A percentile compares a stretch with the other conserved stretches of the same genome.
phyloP scores from a whole-genome alignment of 30 jellyfish, hydroid and myxozoan species.

The Turritopsis rubra region DNA sequence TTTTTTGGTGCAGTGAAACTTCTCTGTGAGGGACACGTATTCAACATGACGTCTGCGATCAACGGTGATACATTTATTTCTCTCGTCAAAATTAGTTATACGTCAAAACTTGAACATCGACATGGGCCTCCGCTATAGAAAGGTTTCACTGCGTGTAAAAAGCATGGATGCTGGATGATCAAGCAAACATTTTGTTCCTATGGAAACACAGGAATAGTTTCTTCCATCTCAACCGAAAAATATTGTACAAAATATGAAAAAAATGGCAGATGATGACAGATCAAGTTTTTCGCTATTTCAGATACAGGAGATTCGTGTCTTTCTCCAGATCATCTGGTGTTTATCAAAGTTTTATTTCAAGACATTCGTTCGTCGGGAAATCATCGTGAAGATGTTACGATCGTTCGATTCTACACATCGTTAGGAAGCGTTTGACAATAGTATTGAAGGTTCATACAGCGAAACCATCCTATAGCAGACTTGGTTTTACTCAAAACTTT shows the following conservation, averaged over 20 bases:
- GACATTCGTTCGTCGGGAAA: neutral
- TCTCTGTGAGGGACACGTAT: neutral
- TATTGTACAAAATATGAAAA: neutral
- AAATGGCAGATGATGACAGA: no score
- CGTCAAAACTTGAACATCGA: no score
- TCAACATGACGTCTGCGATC: neutral
- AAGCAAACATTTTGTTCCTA: neutral
- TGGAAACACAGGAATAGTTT: neutral
- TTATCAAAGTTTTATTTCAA: neutral
- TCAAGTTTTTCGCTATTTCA: no score
- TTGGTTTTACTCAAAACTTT: no score
- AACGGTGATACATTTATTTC: no score
- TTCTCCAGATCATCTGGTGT: no score
- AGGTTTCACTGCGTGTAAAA: neutral
- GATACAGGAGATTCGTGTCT: no score
- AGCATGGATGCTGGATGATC: no score
- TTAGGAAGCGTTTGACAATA: neutral
- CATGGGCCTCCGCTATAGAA: no score
- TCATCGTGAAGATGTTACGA: neutral
- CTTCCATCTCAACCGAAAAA: neutral
- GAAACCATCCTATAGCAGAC: neutral
- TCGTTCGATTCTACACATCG: neutral
- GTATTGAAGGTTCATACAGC: neutral
- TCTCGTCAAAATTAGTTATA: no score
- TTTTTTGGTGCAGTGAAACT: neutral